Conservation (phyloP, 1,140 invertebrate species). For the Xylocopa sonorina region DNA sequence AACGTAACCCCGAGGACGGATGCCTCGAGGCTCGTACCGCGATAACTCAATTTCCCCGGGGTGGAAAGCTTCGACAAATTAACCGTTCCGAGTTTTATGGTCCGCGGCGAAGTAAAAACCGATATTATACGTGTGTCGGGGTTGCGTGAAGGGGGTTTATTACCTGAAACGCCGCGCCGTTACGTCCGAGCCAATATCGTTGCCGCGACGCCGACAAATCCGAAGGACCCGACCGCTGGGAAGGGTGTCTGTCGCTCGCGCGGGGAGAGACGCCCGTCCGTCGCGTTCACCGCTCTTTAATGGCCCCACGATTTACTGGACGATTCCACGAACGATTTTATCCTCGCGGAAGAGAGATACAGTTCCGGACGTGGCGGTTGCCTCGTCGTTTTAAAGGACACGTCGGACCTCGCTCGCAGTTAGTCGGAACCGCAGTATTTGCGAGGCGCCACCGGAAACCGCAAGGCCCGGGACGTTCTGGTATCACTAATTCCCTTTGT, state of each 20-base stretch:
- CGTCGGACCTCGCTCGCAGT: not conserved
- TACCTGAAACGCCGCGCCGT: constrained; percentile 20
- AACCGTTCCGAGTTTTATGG: constrained; percentile 54
- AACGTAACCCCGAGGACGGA: constrained; percentile 24
- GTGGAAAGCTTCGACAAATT: constrained; percentile 47
- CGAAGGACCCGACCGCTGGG: not conserved
- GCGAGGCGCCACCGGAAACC: constrained; percentile 25
- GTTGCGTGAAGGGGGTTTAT: constrained; percentile 47
- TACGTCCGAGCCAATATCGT: constrained; percentile 18
- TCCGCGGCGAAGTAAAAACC: constrained; percentile 48
- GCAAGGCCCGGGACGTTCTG: not conserved
- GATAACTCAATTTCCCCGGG: constrained; percentile 49
- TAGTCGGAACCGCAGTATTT: constrained; percentile 35
- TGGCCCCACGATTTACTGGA: not conserved
- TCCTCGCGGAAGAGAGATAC: too few relatives aligned
- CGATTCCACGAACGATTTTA: too few relatives aligned
- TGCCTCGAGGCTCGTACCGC: not conserved
- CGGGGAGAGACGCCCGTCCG: not conserved
- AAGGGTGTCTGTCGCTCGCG: too few relatives aligned
- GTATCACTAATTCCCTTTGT: constrained; percentile 28
- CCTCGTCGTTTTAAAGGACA: not conserved
- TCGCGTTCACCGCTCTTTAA: not conserved
- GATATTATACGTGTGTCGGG: constrained; percentile 46
- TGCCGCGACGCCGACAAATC: constrained; percentile 2
- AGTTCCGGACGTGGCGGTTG: not conserved